Evolutionary conservation across 2,797 vertebrate species (phyloP).

Genomic region (Erethizon dorsatum): DNA sequence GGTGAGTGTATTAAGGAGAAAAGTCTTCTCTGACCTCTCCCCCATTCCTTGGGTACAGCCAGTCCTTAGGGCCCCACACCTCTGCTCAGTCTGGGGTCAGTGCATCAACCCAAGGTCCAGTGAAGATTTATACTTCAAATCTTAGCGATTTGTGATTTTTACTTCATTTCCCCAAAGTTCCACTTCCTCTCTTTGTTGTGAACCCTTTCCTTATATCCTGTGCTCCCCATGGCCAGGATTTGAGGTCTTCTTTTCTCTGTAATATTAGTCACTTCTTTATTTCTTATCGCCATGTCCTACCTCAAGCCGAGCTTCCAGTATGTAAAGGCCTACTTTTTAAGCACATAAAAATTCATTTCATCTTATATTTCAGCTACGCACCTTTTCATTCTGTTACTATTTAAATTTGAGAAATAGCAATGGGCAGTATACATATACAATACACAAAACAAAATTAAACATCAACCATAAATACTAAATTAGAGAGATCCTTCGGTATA

Average conservation of each 20-base stretch:
- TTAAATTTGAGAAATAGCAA: not conserved
- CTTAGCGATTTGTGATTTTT: not conserved
- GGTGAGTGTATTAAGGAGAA: not conserved
- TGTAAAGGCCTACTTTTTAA: not conserved
- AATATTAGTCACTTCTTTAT: not conserved
- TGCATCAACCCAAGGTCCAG: not conserved
- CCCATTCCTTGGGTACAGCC: not conserved
- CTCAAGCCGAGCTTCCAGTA: not conserved
- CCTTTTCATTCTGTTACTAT: not conserved
- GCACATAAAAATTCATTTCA: not conserved
- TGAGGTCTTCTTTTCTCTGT: not conserved
- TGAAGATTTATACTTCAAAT: not conserved
- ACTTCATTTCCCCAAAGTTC: not conserved
- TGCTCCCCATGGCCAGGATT: rapidly evolving
- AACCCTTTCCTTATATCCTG: not conserved
- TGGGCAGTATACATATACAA: not conserved
- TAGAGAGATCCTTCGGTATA: not conserved
- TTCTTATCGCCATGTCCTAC: not conserved
- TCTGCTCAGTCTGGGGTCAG: not conserved
- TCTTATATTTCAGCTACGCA: not conserved
- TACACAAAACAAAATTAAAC: not conserved
- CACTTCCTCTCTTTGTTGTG: not conserved
- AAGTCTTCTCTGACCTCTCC: not conserved
- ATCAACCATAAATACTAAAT: not conserved
- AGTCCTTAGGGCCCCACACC: rapidly evolving